phyloP scores from a whole-genome alignment of 2,113 vertebrate genomes.

The Isurus oxyrinchus region DNA sequence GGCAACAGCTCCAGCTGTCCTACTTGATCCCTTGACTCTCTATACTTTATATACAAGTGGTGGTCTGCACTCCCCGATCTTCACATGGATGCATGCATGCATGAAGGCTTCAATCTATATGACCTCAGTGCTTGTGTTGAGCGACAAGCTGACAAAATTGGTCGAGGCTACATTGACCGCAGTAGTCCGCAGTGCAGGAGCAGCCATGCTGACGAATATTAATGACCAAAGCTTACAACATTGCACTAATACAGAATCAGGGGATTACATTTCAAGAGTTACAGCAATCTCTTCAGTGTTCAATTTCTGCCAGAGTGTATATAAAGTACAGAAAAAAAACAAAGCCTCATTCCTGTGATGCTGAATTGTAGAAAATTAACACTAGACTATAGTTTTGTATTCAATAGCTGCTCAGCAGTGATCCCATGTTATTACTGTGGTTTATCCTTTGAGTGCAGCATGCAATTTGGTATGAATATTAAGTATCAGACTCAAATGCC shows the following conservation, averaged over 20 bases:
- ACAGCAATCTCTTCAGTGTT: not conserved
- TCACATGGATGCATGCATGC: not conserved
- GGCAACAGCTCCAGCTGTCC: not conserved
- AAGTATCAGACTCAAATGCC: conserved; percentile 53
- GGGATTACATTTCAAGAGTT: not conserved
- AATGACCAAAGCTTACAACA: not conserved
- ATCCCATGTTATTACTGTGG: conserved; percentile 49
- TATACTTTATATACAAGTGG: not conserved
- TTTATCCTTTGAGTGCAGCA: conserved; percentile 54
- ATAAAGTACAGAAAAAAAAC: not conserved
- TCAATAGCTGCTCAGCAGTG: conserved; percentile 45
- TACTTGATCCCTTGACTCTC: not conserved
- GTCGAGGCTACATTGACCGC: too few relatives aligned
- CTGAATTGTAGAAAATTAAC: conserved; percentile 42
- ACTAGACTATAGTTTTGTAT: conserved; percentile 46
- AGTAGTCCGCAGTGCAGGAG: not conserved
- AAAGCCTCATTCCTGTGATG: not conserved
- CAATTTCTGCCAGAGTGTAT: conserved; percentile 10
- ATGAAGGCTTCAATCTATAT: not conserved
- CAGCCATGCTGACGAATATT: not conserved
- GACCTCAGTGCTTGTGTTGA: not conserved
- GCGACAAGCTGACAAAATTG: not conserved
- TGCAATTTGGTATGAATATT: conserved; percentile 53
- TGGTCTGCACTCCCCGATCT: not conserved
- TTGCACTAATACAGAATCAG: not conserved